These are phyloP conservation scores for Staurois parvus DNA, from an alignment of 2,797 vertebrate species.

Conservation along the genomic window DNA sequence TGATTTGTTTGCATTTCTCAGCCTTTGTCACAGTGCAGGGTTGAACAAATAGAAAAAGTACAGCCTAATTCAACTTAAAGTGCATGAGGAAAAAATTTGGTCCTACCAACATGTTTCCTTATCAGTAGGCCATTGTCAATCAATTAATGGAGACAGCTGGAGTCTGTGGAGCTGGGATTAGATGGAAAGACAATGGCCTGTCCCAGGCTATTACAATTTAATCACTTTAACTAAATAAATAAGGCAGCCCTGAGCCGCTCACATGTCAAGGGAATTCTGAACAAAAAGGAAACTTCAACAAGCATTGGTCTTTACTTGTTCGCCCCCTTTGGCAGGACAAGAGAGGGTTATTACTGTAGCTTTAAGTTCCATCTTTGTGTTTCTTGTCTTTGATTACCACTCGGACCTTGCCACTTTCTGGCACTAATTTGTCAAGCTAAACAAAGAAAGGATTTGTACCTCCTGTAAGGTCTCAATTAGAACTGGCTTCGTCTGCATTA, in stretches of 20 bases:
- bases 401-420: slow-evolving; percentile 86
- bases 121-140: slow-evolving; percentile 82
- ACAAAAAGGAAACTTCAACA: slow-evolving; percentile 76
- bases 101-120: slow-evolving; percentile 78
- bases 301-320: slow-evolving; percentile 77
- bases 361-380: slow-evolving; percentile 86
- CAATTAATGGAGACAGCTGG: slow-evolving; percentile 82
- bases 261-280: slow-evolving; percentile 84
- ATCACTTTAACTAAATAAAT: slow-evolving; percentile 88
- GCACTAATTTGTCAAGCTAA: slow-evolving; percentile 87
- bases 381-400: slow-evolving; percentile 83
- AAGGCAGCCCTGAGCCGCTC: slow-evolving; percentile 82
- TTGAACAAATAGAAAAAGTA: slow-evolving; percentile 49
- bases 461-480: slow-evolving; percentile 86
- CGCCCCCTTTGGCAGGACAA: slow-evolving; percentile 73
- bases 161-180: slow-evolving; percentile 72
- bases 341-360: slow-evolving; percentile 88
- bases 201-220: slow-evolving; percentile 84
- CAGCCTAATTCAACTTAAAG: slow-evolving; percentile 52
- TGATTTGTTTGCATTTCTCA: slow-evolving; percentile 52
- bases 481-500: slow-evolving; percentile 83
- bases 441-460: slow-evolving; percentile 87
- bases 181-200: slow-evolving; percentile 72
- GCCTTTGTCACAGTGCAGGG: slow-evolving; percentile 31
- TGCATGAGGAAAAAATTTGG: slow-evolving; percentile 64